Percentiles rank a stretch among this genome's conserved stretches.
Evolutionary conservation across 2,888 invertebrate species (phyloP).

Genomic region (Eristalis pertinax): DNA sequence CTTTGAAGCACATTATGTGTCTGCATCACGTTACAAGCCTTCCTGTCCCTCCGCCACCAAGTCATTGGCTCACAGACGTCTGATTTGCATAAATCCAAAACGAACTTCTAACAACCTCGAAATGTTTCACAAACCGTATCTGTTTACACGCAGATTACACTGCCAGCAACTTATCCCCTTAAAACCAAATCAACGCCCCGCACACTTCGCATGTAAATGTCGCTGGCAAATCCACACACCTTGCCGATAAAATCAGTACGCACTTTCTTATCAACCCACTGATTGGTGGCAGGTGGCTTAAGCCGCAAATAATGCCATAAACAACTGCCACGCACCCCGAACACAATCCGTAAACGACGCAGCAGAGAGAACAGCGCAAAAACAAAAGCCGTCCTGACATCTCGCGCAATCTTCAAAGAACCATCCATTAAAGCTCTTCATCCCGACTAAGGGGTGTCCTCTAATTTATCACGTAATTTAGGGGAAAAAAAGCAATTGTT

Average conservation of each 20-base stretch:
- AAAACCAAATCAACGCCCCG: neutral
- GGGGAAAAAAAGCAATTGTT: neutral
- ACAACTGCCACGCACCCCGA: neutral
- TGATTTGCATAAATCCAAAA: too few relatives aligned
- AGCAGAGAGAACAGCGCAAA: neutral
- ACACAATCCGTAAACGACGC: neutral
- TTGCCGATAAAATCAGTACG: neutral
- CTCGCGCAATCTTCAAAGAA: neutral
- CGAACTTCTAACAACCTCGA: neutral
- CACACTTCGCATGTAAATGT: neutral
- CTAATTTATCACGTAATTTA: neutral
- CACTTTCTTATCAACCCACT: neutral
- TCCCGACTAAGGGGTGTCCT: neutral
- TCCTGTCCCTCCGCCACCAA: too few relatives aligned
- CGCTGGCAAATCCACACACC: neutral
- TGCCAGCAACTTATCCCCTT: neutral
- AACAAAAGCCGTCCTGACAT: neutral
- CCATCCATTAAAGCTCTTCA: neutral
- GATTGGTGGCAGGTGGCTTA: neutral
- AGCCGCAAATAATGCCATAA: neutral
- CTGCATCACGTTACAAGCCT: too few relatives aligned
- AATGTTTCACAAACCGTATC: neutral
- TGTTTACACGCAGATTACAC: neutral
- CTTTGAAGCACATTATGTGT: too few relatives aligned
- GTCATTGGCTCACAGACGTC: too few relatives aligned